A percentile compares a stretch with the other conserved stretches of the same genome.
Conservation (phyloP, 2,888 invertebrate genomes). For the Acronicta psi region DNA sequence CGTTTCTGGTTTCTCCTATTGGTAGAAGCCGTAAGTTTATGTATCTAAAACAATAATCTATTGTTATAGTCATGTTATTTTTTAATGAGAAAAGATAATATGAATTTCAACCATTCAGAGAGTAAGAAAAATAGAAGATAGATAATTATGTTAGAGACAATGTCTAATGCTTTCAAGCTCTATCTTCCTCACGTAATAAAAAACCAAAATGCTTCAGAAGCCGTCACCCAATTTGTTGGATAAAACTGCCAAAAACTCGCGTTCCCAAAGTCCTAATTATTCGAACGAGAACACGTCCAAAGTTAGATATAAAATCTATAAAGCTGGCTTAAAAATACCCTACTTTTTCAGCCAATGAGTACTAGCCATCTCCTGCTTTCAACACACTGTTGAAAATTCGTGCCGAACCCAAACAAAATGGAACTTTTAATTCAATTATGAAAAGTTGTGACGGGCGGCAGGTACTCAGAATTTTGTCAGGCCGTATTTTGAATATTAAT, state of each 20-base stretch:
- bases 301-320: slow-evolving; percentile 14
- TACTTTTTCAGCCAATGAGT: slow-evolving; percentile 27
- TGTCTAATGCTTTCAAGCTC: no score
- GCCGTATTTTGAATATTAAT: slow-evolving; percentile 30
- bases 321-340: slow-evolving; percentile 26
- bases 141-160: no score
- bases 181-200: no score
- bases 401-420: slow-evolving; percentile 24
- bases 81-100: no score
- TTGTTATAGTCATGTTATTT: no score
- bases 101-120: no score
- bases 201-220: neutral
- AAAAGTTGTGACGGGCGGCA: slow-evolving; percentile 36
- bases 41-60: no score
- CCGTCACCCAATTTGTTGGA: neutral
- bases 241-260: slow-evolving; percentile 17
- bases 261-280: slow-evolving; percentile 3
- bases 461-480: slow-evolving; percentile 29
- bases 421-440: slow-evolving; percentile 52
- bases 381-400: slow-evolving; percentile 19
- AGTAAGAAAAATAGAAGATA: no score
- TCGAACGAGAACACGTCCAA: slow-evolving; percentile 3
- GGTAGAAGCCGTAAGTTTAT: no score
- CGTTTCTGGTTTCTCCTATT: no score
- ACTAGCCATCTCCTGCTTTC: slow-evolving; percentile 6